Conservation (phyloP, 2,797 vertebrate species). For the Peromyscus melanophrys region DNA sequence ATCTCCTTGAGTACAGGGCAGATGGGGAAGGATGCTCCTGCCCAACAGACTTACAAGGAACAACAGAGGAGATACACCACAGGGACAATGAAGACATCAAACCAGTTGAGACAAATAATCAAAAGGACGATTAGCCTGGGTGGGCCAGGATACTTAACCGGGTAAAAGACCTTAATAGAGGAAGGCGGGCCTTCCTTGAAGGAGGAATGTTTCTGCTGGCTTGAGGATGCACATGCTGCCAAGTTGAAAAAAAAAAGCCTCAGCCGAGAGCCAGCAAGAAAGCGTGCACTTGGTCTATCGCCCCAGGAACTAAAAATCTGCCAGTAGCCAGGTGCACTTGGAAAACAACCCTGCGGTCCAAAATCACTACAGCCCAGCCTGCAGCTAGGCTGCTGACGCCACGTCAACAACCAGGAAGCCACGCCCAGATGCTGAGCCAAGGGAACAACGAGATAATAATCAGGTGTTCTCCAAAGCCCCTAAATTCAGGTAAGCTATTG, state of each 20-base stretch:
- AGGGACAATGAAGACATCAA: neutral
- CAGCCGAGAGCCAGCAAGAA: neutral
- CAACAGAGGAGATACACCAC: neutral
- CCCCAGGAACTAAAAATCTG: neutral
- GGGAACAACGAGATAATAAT: neutral
- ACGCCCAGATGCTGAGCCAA: neutral
- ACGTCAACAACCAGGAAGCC: neutral
- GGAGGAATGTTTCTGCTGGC: neutral
- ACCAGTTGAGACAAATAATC: neutral
- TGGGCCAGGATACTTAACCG: neutral
- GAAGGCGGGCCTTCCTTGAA: neutral
- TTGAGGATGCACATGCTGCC: neutral
- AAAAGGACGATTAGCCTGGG: neutral
- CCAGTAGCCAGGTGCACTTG: neutral
- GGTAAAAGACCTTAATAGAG: neutral
- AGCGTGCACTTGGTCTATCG: neutral
- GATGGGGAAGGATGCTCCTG: neutral
- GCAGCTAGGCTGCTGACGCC: fast-evolving
- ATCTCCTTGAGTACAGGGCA: neutral
- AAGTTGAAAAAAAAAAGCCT: neutral
- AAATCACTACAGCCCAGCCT: neutral
- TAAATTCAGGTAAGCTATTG: neutral
- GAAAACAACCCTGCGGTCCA: neutral
- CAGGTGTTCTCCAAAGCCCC: neutral
- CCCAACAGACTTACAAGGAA: neutral